Evolutionary conservation across 2,797 vertebrate species (phyloP).

Genomic region (Urosaurus nigricauda): DNA sequence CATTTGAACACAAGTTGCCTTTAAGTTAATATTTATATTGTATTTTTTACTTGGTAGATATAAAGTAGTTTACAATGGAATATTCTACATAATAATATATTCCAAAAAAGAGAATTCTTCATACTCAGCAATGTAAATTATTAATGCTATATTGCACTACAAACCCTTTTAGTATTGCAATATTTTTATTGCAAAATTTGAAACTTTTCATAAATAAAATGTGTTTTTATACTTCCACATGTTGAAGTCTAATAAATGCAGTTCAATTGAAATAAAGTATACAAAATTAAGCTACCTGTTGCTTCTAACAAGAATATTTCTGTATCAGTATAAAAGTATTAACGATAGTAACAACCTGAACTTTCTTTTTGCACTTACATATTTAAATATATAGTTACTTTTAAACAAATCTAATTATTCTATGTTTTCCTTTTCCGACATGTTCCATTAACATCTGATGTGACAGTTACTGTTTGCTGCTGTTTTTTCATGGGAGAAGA

Average conservation of each 20-base stretch:
- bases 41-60: slow-evolving; percentile 1
- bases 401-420: slow-evolving; percentile 43
- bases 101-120: neutral
- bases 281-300: slow-evolving; percentile 69
- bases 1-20: neutral
- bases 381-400: slow-evolving; percentile 34
- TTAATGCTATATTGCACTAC: neutral
- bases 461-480: slow-evolving; percentile 25
- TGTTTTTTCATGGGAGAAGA: slow-evolving; percentile 58
- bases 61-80: neutral
- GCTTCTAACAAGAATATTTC: slow-evolving; percentile 64
- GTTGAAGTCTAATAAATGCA: slow-evolving; percentile 64
- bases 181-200: slow-evolving; percentile 72
- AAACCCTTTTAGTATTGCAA: slow-evolving; percentile 28
- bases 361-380: slow-evolving; percentile 46
- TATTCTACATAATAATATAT: neutral
- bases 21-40: neutral
- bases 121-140: neutral
- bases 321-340: slow-evolving; percentile 70
- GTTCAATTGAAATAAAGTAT: slow-evolving; percentile 68
- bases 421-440: slow-evolving; percentile 71
- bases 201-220: slow-evolving; percentile 73
- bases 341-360: slow-evolving; percentile 43
- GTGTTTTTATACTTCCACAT: slow-evolving; percentile 66
- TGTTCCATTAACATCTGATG: slow-evolving; percentile 67